phyloP scores from a whole-genome alignment of 2,797 vertebrate genomes.

The Mycteria americana region DNA sequence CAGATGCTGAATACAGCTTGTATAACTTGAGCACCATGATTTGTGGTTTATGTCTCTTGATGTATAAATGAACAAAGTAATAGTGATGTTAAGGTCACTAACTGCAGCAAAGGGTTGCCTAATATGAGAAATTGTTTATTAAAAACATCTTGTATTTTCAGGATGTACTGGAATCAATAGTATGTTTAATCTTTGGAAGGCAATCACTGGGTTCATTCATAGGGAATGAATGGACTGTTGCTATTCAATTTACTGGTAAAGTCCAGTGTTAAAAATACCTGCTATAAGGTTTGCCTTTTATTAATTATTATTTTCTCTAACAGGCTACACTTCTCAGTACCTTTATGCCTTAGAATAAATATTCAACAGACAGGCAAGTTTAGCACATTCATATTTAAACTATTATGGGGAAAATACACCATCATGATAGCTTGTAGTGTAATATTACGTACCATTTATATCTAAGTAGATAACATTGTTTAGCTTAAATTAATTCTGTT shows the following conservation, averaged over 20 bases:
- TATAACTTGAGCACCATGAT: not conserved
- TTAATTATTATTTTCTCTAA: not conserved
- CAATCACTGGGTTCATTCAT: not conserved
- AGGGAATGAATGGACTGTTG: not conserved
- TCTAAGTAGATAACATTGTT: constrained; percentile 14
- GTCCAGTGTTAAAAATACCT: not conserved
- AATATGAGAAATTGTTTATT: not conserved
- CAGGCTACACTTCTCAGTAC: not conserved
- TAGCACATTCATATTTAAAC: not conserved
- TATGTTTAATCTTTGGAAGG: not conserved
- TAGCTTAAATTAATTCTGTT: constrained; percentile 15
- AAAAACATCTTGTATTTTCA: not conserved
- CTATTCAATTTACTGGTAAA: not conserved
- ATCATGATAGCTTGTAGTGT: not conserved
- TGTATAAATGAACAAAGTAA: not conserved
- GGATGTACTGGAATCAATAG: not conserved
- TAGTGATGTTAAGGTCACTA: not conserved
- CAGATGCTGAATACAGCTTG: not conserved
- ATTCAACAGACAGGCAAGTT: not conserved
- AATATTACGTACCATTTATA: not conserved
- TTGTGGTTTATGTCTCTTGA: not conserved
- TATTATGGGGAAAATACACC: not conserved
- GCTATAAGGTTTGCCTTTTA: not conserved
- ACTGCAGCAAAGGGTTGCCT: not conserved
- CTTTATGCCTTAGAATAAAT: not conserved